Base-by-base conservation (phyloP, 1,140 invertebrate genomes). In the Zelostemma sp. region DNA sequence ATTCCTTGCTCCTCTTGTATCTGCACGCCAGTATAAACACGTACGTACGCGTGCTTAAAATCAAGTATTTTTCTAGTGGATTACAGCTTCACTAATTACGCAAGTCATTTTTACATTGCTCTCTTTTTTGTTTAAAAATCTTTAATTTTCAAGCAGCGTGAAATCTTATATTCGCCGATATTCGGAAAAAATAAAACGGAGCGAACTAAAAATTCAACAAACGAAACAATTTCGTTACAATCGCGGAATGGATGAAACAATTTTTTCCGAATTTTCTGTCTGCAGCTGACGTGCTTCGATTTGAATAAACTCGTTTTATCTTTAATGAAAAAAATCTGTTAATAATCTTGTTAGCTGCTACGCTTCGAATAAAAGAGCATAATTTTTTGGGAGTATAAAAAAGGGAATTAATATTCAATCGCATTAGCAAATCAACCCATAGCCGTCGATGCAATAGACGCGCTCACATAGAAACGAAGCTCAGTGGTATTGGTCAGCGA, bases 381-480 rank as follows among this genome's bases (percentile, higher is more conserved):
- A 35, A 49, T 60, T 72, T 67, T 50, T 41, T 35, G 33, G 62
- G 25, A 51, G 64, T 75, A 60, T 71, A 81, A 78, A 81, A 81
- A 82, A 73, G 79, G 80, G 78, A 84, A 83, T 82, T 83, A 82
- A 84, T 82, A 81, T 80, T 83, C 77, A 82, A 84, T 84, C 81
- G 81, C 80, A 83, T 84, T 84, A 83, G 80, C 80, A 80, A 81
- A 84, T 84, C 80, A 80, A 74, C 75, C 67, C 69, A 65, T 72
- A 64, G 81, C 71, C 68, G 80, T 75, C 74, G 73, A 77, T 70
- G 68, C 64, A 70, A 74, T 69, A 68, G 68, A 70, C 49, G 67
- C 67, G 51, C 59, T 73, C 67, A 63, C 48, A 74, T 68, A 70
- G 64, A 74, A 70, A 61, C 67, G 21, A 43, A 9, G 18, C 31